Base-by-base conservation (phyloP, 2,888 invertebrate genomes). In the Oscheius sp. region DNA sequence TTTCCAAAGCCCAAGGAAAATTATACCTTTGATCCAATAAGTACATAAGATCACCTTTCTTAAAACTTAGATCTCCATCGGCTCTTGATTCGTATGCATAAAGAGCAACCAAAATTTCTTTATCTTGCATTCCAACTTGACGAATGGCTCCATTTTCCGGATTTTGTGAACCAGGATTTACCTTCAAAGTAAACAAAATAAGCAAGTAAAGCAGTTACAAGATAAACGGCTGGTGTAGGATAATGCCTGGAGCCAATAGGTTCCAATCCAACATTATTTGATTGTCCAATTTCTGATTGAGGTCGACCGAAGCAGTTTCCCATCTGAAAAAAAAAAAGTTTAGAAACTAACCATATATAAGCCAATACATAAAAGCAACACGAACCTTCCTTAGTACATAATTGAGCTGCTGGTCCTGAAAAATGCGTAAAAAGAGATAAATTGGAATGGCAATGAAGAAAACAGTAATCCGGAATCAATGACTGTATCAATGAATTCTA, bases 41-140 rank as follows among this genome's bases (percentile, higher is more conserved):
- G 87, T 94, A 93, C 92, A 98, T 93, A 63, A 93, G 91, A 88
- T 97, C 97, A 64, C 96, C 96, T 88, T 97, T 96, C 63, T 86
- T 90, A 89, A 97, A 96, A 75, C 94, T 93, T 74, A 97, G 92
- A 89, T 97, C 97, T 66, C 94, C 94, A 84, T 93, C 93, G 85
- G 95, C 95, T 75, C 95, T 91, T 9, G 95, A 94, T 75, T 93
- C 93, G 89, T 97, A 97, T 86, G 93, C 93, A 89, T 95, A 97
- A 78, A 96, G 90, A 54, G 95, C 97, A 75, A 95, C 92, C 70
- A 95, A 67, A 0, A 73, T 44, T 22, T 77, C 80, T 12, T 77
- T 70, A 30, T 76, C 77, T 9, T 44, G 47, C 6, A 45, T 32
- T 20, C 9, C 26, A 54, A 54, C 22, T 41, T 41, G 20, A 14